Evolutionary conservation across 2,113 vertebrate species (phyloP).

Genomic region (Drymodes brunneopygia): DNA sequence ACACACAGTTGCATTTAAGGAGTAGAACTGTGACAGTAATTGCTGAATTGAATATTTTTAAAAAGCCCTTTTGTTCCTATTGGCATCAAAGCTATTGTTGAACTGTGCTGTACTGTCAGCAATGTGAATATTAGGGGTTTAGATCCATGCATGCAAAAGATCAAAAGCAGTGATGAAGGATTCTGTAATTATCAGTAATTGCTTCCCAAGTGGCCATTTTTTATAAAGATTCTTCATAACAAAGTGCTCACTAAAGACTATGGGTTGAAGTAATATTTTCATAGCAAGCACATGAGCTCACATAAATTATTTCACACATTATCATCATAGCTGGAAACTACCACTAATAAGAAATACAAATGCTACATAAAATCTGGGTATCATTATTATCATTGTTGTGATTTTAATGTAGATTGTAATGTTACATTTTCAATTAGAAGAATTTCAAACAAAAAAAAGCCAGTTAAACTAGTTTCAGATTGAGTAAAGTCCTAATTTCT

Average conservation of each 20-base stretch:
- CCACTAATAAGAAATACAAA: conserved; percentile 24
- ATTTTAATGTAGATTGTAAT: neutral
- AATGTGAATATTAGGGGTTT: conserved; percentile 26
- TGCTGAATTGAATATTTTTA: conserved; percentile 65
- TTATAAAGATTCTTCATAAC: conserved; percentile 43
- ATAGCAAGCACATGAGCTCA: conserved; percentile 20
- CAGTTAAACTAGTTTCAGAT: neutral
- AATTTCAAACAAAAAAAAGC: neutral
- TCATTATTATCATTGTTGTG: neutral
- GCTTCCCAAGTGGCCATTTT: conserved; percentile 70
- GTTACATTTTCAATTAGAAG: neutral
- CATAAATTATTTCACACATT: conserved; percentile 31
- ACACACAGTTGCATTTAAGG: conserved; percentile 49
- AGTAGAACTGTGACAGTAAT: conserved; percentile 56
- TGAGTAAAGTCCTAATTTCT: neutral
- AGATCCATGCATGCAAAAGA: conserved; percentile 30
- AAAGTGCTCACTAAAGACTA: conserved; percentile 32
- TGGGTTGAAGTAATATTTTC: conserved; percentile 47
- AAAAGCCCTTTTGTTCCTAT: conserved; percentile 65
- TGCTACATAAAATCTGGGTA: conserved; percentile 6
- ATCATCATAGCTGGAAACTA: conserved; percentile 42
- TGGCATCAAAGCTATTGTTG: conserved; percentile 55
- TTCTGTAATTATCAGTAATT: conserved; percentile 72
- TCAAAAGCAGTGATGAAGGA: conserved; percentile 67
- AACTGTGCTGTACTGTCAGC: conserved; percentile 47